Evolutionary conservation across 2,888 invertebrate genomes (phyloP), one percentile per base, ranked within the genome.

Genomic region (Dermolepida albohirtum): DNA sequence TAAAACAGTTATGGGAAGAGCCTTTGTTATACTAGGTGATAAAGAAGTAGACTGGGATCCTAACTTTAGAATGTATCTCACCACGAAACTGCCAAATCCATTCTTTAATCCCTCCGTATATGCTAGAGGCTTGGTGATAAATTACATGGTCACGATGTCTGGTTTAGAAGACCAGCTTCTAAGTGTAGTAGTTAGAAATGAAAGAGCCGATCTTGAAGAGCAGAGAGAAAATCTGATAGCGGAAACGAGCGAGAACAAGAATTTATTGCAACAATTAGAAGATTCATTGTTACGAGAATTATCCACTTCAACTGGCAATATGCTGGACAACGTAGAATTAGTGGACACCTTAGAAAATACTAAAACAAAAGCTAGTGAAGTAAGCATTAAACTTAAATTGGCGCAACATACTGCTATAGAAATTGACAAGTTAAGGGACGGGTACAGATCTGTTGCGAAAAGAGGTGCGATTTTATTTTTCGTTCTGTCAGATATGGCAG

Each of bases 391-490:
- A 82, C 83, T 96, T n/a, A 87, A 86, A 40, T 84, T 94, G 12
- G 94, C 94, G 0, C 89, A 87, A 40, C 86, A 88, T 59, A 96
- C 96, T 0, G 89, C 93, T 0, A 85, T 82, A 44, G 94, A 96
- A 75, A 95, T 97, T 70, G 95, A 96, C 78, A 87, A 87, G 64
- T 84, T 95, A 0, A 86, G 96, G 51, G 93, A 96, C 75, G 93
- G 92, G 0, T 97, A 97, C 84, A 87, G 95, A 29, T 89, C 93
- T 0, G 95, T 92, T 0, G 95, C 96, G 0, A 90, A 89, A 75
- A 88, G 96, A 62, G 96, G 96, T 5, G 95, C 96, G 4, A 92
- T 96, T 57, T 84, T 97, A 57, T 97, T 96, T 84, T 97, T 96
- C 80, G 94, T 96, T 0, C 84, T 97, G 16, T 90, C 94, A 0